Evolutionary conservation across 2,888 invertebrate genomes (phyloP), one percentile per base, ranked within the genome.

Genomic region (Plagodis dolabraria): DNA sequence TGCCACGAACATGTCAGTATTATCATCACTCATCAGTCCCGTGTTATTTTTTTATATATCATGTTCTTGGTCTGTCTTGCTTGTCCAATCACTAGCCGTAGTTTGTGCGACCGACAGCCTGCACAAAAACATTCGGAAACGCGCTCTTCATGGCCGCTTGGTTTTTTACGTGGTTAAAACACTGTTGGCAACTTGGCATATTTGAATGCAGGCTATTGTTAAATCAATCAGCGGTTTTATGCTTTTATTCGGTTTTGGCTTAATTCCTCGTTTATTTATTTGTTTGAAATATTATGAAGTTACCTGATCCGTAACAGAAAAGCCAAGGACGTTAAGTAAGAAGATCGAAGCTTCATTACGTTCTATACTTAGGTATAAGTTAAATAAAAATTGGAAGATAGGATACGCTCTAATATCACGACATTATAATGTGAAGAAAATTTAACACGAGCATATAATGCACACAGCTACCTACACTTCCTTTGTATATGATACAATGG

Each of bases 51-150:
- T 22, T 4, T 22, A 22, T 4, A 4, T 22, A 51, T 22, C 46
- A 52, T 11, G 40, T 47, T 50, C 52, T 48, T 40, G 45, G 38
- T 52, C 49, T 22, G 22, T 22, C 22, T 22, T 22, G 22, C 22
- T 48, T 47, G 47, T 58, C 65, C 62, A 62, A 60, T 52, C 64
- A 64, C 57, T 57, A 49, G 6, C 33, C 57, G 57, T 50, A 50
- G 55, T 64, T 66, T 68, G 63, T 59, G 67, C 63, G 65, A 67
- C 35, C 55, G 64, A 67, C 43, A 55, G 61, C 63, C 63, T 46
- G 67, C 51, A 79, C 81, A 43, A 42, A 82, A 80, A 82, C 76
- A 67, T 69, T 80, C 76, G 80, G 80, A 78, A 80, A 76, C 72
- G 71, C 70, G 71, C 64, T 57, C 66, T 72, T 80, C 82, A 80